Base-by-base conservation (phyloP, 2,888 invertebrate genomes). In the Dolichopus griseipennis region DNA sequence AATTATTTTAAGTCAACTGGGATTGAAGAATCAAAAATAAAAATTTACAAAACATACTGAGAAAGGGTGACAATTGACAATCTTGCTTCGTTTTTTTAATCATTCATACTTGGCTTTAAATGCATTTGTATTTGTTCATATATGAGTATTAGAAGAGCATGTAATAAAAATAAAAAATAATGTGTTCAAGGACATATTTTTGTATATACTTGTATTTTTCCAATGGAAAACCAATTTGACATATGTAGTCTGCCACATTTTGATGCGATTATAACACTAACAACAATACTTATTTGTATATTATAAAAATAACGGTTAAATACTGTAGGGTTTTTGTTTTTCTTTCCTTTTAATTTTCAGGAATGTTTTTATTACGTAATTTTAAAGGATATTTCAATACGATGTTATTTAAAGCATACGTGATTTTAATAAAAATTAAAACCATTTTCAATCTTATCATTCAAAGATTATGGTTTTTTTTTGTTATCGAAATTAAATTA, bases 161-260 rank as follows among this genome's bases (percentile, higher is more conserved):
- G 15, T 6, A 52, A 52, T 52, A 52, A 52, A 18, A 52, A 18
- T 52, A 52, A 52, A 52, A 52, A 52, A 18, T 52, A 52, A 52
- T 52, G 52, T 52, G 52, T n/a, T 52, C 52, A 52, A 52, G 52
- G 52, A 52, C 52, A 18, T n/a, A n/a, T n/a, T 52, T 52, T 52
- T 1, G 6, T 27, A 37, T 10, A 37, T 37, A 7, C 8, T 37
- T 37, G 9, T 7, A 9, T 37, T 7, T 37, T 37, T 37, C 1
- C 37, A 37, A 37, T 12, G 8, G 10, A 37, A 52, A 52, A 52
- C 9, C n/a, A 52, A 52, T 52, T n/a, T 22, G 27, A 65, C 65
- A 65, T 37, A 65, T 41, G 41, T 41, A 41, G 65, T 63, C 63
- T 63, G 63, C 20, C 65, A 65, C 41, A 43, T 41, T 52, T 41